Evolutionary conservation across 2,797 vertebrate genomes (phyloP).

Genomic region (Cynopterus sphinx): DNA sequence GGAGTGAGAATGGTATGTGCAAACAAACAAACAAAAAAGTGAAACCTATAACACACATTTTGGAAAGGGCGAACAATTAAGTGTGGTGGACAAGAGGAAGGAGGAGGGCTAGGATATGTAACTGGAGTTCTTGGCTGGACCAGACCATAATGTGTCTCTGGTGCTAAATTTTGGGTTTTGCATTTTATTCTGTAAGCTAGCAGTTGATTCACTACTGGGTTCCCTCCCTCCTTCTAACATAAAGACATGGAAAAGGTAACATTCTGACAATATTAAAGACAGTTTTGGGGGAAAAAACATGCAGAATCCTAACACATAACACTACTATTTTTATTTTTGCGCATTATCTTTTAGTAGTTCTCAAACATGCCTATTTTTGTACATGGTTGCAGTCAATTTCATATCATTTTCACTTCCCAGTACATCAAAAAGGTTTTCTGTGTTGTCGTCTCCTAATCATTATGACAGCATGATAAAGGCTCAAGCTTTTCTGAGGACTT

Average conservation of each 20-base stretch:
- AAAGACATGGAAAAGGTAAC: background rate
- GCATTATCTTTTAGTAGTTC: slow-evolving; percentile 9
- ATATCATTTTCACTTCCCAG: slow-evolving; percentile 31
- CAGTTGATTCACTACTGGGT: background rate
- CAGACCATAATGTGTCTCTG: background rate
- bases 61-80: background rate
- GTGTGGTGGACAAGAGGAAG: background rate
- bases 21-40: background rate
- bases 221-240: background rate
- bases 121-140: background rate
- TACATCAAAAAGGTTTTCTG: background rate
- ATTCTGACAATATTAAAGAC: slow-evolving; percentile 25
- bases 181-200: background rate
- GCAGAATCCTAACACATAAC: background rate
- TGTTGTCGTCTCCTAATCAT: slow-evolving; percentile 32
- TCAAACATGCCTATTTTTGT: slow-evolving; percentile 20
- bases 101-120: background rate
- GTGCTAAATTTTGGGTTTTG: background rate
- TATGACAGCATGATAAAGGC: background rate
- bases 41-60: background rate
- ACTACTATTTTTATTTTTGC: slow-evolving; percentile 36
- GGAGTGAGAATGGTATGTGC: background rate
- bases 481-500: background rate
- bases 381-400: background rate
- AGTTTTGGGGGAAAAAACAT: background rate